Evolutionary conservation across 1,140 invertebrate genomes (phyloP).

Genomic region (Neuroterus valhalla): DNA sequence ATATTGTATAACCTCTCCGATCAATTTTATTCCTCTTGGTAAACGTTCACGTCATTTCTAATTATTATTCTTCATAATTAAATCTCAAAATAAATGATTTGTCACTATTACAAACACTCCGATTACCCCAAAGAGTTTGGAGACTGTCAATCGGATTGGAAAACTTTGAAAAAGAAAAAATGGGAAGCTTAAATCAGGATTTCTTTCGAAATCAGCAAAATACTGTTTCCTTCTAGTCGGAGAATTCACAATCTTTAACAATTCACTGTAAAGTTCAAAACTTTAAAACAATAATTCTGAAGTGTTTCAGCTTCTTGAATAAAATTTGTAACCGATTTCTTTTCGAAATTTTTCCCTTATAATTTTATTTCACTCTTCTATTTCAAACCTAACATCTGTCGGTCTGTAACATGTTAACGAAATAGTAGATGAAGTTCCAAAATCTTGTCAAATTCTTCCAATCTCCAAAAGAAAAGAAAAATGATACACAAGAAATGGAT

Average conservation of each 20-base stretch:
- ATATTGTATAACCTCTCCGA: conserved; percentile 54
- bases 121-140: too few species aligned
- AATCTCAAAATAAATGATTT: conserved; percentile 3
- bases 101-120: background rate
- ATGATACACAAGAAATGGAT: background rate
- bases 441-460: background rate
- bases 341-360: too few species aligned
- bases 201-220: too few species aligned
- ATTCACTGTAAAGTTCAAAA: too few species aligned
- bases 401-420: background rate
- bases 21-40: conserved; percentile 40
- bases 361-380: background rate
- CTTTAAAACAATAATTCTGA: too few species aligned
- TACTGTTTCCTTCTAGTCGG: too few species aligned
- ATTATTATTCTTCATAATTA: conserved; percentile 13
- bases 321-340: too few species aligned
- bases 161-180: too few species aligned
- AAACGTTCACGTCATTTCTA: conserved; percentile 47
- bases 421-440: background rate
- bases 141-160: too few species aligned
- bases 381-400: background rate
- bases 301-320: too few species aligned
- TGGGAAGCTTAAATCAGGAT: too few species aligned
- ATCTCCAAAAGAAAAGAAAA: conserved; percentile 22
- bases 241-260: too few species aligned